These are phyloP conservation scores for Pygocentrus nattereri DNA, from an alignment of 2,797 vertebrate species.

Conservation along the genomic window DNA sequence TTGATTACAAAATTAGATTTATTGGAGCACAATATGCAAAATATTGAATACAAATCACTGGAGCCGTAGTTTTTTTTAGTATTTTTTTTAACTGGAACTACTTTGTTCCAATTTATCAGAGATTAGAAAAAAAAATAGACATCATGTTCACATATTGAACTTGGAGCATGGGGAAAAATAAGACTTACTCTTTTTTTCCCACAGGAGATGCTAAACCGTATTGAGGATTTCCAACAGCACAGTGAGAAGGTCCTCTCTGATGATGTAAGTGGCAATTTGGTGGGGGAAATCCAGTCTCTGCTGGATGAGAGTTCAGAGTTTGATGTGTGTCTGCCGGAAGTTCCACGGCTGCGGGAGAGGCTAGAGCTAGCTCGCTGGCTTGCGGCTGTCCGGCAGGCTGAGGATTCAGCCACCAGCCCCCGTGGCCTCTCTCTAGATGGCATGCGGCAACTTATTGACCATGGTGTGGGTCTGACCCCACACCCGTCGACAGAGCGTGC, in stretches of 20 bases:
- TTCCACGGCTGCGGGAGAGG: constrained; percentile 82
- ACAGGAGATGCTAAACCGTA: constrained; percentile 90
- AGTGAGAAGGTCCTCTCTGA: constrained; percentile 89
- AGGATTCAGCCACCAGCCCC: constrained; percentile 69
- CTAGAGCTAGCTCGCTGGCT: constrained; percentile 94
- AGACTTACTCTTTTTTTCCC: neutral
- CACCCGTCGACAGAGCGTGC: constrained; percentile 90
- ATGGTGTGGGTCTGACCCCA: constrained; percentile 88
- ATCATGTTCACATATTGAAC: too few relatives aligned
- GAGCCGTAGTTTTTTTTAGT: too few relatives aligned
- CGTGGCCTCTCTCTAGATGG: constrained; percentile 83
- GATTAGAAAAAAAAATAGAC: too few relatives aligned
- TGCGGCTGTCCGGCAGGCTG: constrained; percentile 85
- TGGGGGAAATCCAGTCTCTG: constrained; percentile 85
- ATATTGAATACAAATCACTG: too few relatives aligned
- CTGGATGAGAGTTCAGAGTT: constrained; percentile 92
- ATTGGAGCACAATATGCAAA: too few relatives aligned
- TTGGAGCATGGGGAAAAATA: too few relatives aligned
- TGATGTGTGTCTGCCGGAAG: constrained; percentile 90
- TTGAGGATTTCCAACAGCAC: constrained; percentile 93
- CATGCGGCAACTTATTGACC: constrained; percentile 95
- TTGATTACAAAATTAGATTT: too few relatives aligned
- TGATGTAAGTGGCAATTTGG: constrained; percentile 80
- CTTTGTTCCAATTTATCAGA: neutral
- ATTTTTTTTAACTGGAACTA: too few relatives aligned